Percentiles rank a stretch among this genome's conserved stretches.
Conservation (phyloP, 2,797 vertebrate species). For the Limnodromus scolopaceus region DNA sequence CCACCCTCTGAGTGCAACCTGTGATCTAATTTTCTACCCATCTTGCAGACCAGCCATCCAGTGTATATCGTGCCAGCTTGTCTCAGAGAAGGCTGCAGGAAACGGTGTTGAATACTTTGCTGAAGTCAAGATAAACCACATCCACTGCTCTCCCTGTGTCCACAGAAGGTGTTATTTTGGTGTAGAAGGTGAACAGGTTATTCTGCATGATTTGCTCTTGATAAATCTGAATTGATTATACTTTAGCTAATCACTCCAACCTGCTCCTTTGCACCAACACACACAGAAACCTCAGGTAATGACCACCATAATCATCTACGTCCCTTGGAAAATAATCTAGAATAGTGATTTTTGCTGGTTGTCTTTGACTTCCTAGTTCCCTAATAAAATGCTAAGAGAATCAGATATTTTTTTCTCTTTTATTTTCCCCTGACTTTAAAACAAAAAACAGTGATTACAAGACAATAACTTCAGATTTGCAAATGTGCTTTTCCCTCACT, state of each 20-base stretch:
- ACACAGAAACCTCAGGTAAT: background rate
- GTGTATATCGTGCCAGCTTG: background rate
- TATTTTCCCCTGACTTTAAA: background rate
- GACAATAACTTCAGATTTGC: background rate
- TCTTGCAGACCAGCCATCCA: background rate
- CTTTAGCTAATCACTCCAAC: background rate
- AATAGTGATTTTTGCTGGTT: background rate
- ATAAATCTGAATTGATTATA: background rate
- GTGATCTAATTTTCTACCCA: background rate
- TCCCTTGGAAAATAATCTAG: background rate
- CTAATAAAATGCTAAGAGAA: background rate
- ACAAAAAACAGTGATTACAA: background rate
- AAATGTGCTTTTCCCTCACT: background rate
- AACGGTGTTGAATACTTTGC: background rate
- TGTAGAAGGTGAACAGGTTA: background rate
- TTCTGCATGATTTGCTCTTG: background rate
- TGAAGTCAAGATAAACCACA: background rate
- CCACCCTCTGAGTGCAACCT: background rate
- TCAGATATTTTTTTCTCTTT: background rate
- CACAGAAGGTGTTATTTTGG: background rate
- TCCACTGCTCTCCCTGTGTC: background rate
- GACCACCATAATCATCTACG: background rate
- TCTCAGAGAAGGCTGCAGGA: background rate
- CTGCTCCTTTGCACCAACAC: background rate
- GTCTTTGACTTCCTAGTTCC: background rate